These are phyloP conservation scores for Ornithoptera priamus DNA, from an alignment of 2,888 invertebrate genomes.

Conservation along the genomic window DNA sequence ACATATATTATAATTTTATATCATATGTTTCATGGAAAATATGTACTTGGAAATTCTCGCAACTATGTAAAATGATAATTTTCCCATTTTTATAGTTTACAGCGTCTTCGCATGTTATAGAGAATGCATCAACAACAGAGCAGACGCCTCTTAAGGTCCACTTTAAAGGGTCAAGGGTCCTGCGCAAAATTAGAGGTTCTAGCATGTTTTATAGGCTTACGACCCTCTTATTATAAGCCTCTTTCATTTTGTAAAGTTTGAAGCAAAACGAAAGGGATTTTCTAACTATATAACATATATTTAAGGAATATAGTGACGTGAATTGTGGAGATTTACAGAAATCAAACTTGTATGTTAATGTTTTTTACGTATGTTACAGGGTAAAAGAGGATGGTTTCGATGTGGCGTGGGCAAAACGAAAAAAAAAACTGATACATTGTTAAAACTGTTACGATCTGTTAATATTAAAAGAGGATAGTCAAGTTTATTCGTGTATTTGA, in stretches of 20 bases:
- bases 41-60: not conserved
- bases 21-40: not conserved
- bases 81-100: constrained; percentile 3
- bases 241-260: constrained; percentile 48
- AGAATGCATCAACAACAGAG: constrained; percentile 52
- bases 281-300: no score
- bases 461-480: not conserved
- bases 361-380: no score
- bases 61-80: not conserved
- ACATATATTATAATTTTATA: no score
- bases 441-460: no score
- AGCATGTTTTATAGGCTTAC: constrained; percentile 71
- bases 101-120: constrained; percentile 11
- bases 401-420: no score
- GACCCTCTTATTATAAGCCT: constrained; percentile 63
- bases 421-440: no score
- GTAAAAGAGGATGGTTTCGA: no score
- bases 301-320: no score
- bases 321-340: no score
- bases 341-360: no score
- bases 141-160: constrained; percentile 63
- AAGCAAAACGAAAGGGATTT: constrained; percentile 1
- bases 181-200: constrained; percentile 60
- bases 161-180: constrained; percentile 59
- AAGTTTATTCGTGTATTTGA: not conserved